Conservation (phyloP, 1,140 invertebrate species). For the Melipona quadrifasciata region DNA sequence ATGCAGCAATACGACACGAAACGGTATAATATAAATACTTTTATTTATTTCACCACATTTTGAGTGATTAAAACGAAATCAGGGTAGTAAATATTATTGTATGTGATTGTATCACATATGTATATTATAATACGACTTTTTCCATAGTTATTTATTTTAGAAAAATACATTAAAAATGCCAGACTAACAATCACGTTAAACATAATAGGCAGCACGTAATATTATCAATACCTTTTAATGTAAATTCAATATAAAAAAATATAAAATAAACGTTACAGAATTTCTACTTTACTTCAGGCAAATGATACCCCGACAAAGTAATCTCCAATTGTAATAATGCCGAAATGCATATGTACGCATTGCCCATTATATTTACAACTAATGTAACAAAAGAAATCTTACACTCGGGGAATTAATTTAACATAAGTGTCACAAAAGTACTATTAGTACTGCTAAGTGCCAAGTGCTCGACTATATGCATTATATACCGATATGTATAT, state of each 20-base stretch:
- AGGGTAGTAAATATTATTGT: conserved; percentile 24
- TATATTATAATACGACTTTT: conserved; percentile 39
- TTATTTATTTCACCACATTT: neutral
- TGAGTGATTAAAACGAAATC: neutral
- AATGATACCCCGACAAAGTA: neutral
- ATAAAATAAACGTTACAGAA: neutral
- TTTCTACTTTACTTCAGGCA: neutral
- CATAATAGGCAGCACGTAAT: conserved; percentile 35
- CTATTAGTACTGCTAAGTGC: conserved; percentile 61
- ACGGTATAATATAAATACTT: neutral
- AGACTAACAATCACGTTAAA: conserved; percentile 49
- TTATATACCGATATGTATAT: conserved; percentile 72
- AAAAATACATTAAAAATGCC: conserved; percentile 58
- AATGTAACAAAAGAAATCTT: conserved; percentile 43
- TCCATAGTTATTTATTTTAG: conserved; percentile 54
- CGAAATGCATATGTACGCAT: conserved; percentile 7
- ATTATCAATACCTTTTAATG: neutral
- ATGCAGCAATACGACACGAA: neutral
- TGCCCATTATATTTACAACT: conserved; percentile 33
- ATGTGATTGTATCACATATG: conserved; percentile 2
- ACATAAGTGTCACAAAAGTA: conserved; percentile 46
- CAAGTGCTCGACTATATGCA: conserved; percentile 64
- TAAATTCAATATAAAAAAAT: conserved; percentile 14
- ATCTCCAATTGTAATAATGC: neutral
- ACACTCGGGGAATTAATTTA: conserved; percentile 50